A percentile compares a stretch with the other conserved stretches of the same genome.
Conservation (phyloP, 2,797 vertebrate genomes). For the Hemitrygon akajei region DNA sequence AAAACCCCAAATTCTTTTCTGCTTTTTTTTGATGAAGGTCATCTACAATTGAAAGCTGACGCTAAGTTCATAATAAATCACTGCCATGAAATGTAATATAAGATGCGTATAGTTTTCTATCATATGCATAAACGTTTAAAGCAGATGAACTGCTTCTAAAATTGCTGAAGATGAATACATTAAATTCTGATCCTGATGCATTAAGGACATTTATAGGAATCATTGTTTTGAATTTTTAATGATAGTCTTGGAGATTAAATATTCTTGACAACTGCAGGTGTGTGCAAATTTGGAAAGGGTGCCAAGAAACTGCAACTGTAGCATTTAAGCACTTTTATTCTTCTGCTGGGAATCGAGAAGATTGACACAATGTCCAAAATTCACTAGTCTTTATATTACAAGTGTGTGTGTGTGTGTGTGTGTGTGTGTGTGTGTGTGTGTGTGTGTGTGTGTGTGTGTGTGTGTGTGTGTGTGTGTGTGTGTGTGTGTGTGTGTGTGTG, state of each 20-base stretch:
- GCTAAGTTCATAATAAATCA: neutral
- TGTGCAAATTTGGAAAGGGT: no score
- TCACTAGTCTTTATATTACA: neutral
- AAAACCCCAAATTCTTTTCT: neutral
- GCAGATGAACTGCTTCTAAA: neutral
- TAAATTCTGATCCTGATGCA: neutral
- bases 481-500: no score
- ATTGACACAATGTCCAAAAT: neutral
- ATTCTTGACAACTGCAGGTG: constrained; percentile 24
- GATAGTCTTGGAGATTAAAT: constrained; percentile 3
- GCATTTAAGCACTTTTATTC: constrained; percentile 14
- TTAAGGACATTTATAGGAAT: neutral
- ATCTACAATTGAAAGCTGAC: neutral
- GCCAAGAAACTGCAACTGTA: constrained; percentile 7
- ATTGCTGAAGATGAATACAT: neutral
- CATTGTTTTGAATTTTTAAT: constrained; percentile 17
- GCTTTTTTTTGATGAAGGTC: neutral
- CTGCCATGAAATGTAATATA: neutral
- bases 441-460: no score
- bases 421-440: no score
- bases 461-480: no score
- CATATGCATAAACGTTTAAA: neutral
- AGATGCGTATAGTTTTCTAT: neutral
- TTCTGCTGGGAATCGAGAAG: neutral
- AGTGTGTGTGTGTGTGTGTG: no score